Base-by-base conservation (phyloP, 2,888 invertebrate species). In the Acrocyrtus sp. region DNA sequence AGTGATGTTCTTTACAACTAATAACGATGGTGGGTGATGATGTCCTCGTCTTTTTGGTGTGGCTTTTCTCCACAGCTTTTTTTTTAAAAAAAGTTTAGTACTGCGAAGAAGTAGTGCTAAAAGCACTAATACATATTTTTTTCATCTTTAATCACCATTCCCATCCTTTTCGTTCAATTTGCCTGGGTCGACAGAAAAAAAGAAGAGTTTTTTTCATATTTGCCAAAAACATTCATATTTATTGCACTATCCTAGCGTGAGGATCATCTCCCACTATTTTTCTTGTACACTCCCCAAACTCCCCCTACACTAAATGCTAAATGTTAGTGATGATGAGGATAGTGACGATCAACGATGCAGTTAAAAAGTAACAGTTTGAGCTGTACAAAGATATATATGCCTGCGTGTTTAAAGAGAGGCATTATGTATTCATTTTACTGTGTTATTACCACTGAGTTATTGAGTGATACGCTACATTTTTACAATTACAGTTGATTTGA, bases 1-100 rank as follows among this genome's bases (percentile, higher is more conserved):
- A 34, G 26, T 50, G 50, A 6, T 26, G 26, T 26, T 50, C 19
- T 50, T 24, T 17, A 50, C 27, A 3, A 12, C n/a, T 15, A 45
- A 15, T 24, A 26, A 17, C 39, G 34, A 54, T 56, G 41, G 26
- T 24, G 56, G 41, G 24, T 41, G 43, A 19, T 56, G 56, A 56
- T 56, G 41, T 39, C 56, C 24, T 19, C 26, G 3, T 51, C 51
- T 8, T 29, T 15, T 45, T 58, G 58, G 57, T 45, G 47, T 58
- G 58, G 45, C 27, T 34, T 34, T 34, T 34, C 5, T 12, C 34
- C 34, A 34, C 34, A 8, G 12, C 34, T 34, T 34, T 34, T 34
- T n/a, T n/a, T n/a, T n/a, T n/a, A n/a, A n/a, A n/a, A n/a, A n/a
- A n/a, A n/a, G n/a, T n/a, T n/a, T n/a, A n/a, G n/a, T n/a, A n/a